A percentile compares a stretch with the other conserved stretches of the same genome.
phyloP scores from a whole-genome alignment of 2,888 invertebrate species.

The Copidosoma aretas region DNA sequence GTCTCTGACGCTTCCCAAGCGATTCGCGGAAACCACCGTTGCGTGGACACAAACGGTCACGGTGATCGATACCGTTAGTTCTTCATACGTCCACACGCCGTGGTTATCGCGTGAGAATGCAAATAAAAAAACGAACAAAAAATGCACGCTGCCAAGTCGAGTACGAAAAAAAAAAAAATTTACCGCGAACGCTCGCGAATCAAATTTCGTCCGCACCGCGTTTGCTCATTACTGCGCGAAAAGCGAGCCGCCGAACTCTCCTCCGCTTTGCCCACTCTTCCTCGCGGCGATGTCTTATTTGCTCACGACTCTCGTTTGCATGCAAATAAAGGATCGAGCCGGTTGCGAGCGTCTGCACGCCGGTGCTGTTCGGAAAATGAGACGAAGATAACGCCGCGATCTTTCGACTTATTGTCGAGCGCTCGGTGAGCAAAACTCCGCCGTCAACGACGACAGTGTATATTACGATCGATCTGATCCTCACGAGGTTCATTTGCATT shows the following conservation, averaged over 20 bases:
- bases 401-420: constrained; percentile 7
- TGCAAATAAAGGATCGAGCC: constrained; percentile 31
- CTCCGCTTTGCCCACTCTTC: neutral
- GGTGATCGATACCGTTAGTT: too few relatives aligned
- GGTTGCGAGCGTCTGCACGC: constrained; percentile 8
- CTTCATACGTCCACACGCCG: too few relatives aligned
- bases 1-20: too few relatives aligned
- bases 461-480: neutral
- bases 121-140: too few relatives aligned
- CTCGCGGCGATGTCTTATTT: constrained; percentile 5
- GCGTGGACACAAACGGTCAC: too few relatives aligned
- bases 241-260: neutral
- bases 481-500: neutral
- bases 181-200: too few relatives aligned
- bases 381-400: neutral
- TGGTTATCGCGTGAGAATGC: too few relatives aligned
- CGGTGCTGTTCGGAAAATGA: neutral
- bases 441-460: neutral
- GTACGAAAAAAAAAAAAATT: too few relatives aligned
- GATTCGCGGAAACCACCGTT: too few relatives aligned
- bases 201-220: too few relatives aligned
- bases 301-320: constrained; percentile 23
- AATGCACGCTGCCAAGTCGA: too few relatives aligned
- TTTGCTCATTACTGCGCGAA: neutral
- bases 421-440: neutral